A percentile compares a stretch with the other conserved stretches of the same genome.
Conservation (phyloP, 2,888 invertebrate species). For the Eudasyphora cyanicolor region DNA sequence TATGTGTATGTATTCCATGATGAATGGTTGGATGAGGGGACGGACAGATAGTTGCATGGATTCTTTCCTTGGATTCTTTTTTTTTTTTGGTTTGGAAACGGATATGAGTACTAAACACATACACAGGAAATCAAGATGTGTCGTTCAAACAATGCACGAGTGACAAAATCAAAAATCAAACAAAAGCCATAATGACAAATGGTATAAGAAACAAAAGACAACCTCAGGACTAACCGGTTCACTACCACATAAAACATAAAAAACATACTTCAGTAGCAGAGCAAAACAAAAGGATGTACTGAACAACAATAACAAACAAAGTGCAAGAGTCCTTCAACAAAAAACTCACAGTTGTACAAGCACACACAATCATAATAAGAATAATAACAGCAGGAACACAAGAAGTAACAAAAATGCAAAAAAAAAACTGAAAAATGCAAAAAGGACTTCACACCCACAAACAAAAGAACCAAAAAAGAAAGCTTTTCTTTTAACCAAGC, state of each 20-base stretch:
- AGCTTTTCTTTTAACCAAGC: neutral
- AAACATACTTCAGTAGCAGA: slow-evolving; percentile 17
- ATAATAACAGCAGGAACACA: slow-evolving; percentile 18
- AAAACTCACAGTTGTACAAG: neutral
- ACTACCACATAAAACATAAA: neutral
- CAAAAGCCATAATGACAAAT: neutral
- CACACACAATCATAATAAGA: slow-evolving; percentile 10
- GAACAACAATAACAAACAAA: slow-evolving; percentile 8
- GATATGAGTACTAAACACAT: neutral
- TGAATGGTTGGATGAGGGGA: neutral
- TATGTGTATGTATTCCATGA: neutral
- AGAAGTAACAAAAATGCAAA: neutral
- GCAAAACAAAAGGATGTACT: neutral
- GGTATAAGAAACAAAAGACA: neutral
- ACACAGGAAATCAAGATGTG: slow-evolving; percentile 3
- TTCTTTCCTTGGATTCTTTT: neutral
- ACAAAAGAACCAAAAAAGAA: slow-evolving; percentile 2
- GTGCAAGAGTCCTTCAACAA: slow-evolving; percentile 19
- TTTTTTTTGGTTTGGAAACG: neutral
- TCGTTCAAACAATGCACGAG: neutral
- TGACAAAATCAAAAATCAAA: neutral
- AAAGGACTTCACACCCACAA: slow-evolving; percentile 18
- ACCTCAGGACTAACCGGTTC: neutral
- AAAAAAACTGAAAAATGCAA: slow-evolving; percentile 1
- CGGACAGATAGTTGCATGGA: neutral